Conservation (phyloP, 2,888 invertebrate species). For the Catocala fraxini region DNA sequence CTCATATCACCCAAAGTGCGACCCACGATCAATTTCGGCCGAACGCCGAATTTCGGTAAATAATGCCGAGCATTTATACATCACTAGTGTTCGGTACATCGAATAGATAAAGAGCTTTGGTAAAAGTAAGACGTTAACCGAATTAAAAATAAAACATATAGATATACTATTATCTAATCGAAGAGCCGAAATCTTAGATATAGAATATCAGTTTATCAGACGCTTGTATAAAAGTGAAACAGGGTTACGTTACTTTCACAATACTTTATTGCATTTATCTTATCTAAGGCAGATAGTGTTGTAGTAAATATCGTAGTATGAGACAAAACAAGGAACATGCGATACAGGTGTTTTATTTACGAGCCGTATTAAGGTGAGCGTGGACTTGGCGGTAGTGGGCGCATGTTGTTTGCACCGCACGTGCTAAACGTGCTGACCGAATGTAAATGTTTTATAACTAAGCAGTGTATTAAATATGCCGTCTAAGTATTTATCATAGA, state of each 20-base stretch:
- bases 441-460: too few relatives aligned
- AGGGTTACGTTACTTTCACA: slow-evolving; percentile 46
- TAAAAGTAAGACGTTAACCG: slow-evolving; percentile 4
- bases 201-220: slow-evolving; percentile 14
- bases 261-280: slow-evolving; percentile 43
- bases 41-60: too few relatives aligned
- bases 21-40: too few relatives aligned
- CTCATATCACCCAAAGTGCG: too few relatives aligned
- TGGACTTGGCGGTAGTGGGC: background rate
- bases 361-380: slow-evolving; percentile 1
- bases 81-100: too few relatives aligned
- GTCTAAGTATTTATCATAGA: too few relatives aligned
- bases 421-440: too few relatives aligned
- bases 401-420: background rate
- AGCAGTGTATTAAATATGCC: too few relatives aligned
- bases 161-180: slow-evolving; percentile 47
- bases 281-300: slow-evolving; percentile 36
- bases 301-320: slow-evolving; percentile 80
- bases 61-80: too few relatives aligned
- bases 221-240: slow-evolving; percentile 51
- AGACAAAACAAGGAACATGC: slow-evolving; percentile 52
- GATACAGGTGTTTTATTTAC: slow-evolving; percentile 53
- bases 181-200: slow-evolving; percentile 35
- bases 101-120: background rate
- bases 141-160: slow-evolving; percentile 26